A percentile compares a stretch with the other conserved stretches of the same genome.
Conservation (phyloP, 2,113 vertebrate genomes). For the Sinosuthora webbiana region DNA sequence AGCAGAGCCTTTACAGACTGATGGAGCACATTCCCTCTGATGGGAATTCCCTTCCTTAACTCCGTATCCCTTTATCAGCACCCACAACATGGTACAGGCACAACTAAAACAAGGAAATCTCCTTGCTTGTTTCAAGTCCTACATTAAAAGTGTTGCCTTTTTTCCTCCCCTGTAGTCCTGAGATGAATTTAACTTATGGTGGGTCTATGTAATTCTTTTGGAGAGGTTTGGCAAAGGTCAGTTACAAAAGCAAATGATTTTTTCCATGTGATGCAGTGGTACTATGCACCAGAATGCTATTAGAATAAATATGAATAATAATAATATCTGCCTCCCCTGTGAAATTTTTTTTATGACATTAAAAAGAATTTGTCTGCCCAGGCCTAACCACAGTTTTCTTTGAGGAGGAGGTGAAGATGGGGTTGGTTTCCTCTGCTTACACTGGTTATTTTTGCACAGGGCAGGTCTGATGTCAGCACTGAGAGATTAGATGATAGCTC, state of each 20-base stretch:
- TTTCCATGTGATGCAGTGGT: not conserved
- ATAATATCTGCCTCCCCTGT: not conserved
- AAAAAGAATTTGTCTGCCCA: not conserved
- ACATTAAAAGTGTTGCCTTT: not conserved
- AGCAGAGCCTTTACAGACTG: not conserved
- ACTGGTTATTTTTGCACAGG: not conserved
- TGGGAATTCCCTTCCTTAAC: not conserved
- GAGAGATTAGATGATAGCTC: not conserved
- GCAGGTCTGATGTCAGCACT: not conserved
- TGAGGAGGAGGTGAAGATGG: not conserved
- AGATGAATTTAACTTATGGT: not conserved
- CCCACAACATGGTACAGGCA: not conserved
- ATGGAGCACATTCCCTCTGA: not conserved
- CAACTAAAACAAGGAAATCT: not conserved
- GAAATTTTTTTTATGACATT: not conserved
- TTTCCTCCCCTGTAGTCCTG: not conserved
- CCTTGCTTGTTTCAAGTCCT: not conserved
- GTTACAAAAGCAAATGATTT: not conserved
- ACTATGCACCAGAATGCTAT: not conserved
- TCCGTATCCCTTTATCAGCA: not conserved
- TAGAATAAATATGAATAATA: not conserved
- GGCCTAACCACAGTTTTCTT: not conserved
- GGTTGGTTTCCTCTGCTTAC: not conserved
- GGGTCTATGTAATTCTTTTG: not conserved
- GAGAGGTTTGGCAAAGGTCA: not conserved